Evolutionary conservation across 1,140 invertebrate species (phyloP).

Genomic region (Euborellia annulipes): DNA sequence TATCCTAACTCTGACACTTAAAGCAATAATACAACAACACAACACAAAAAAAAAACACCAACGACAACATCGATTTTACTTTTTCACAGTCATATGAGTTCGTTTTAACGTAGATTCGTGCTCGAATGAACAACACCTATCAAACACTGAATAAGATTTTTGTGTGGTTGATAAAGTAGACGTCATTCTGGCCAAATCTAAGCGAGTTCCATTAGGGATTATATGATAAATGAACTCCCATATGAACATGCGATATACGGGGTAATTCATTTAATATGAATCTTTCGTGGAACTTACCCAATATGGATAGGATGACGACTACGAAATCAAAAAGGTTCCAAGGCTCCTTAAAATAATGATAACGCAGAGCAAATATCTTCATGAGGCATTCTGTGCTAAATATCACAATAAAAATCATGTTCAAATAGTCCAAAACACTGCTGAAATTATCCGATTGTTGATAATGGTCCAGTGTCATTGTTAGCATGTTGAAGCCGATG

Average conservation of each 20-base stretch:
- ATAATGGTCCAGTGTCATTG: constrained; percentile 96
- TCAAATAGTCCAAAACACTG: constrained; percentile 73
- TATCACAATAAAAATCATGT: constrained; percentile 95
- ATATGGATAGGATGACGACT: constrained; percentile 95
- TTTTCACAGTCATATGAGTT: too few relatives aligned
- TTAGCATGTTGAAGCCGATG: constrained; percentile 96
- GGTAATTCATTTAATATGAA: constrained; percentile 12
- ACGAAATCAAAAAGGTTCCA: constrained; percentile 99
- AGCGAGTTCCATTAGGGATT: constrained; percentile 11
- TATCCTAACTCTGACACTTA: too few relatives aligned
- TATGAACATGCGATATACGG: too few relatives aligned
- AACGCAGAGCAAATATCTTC: constrained; percentile 91
- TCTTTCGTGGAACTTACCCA: constrained; percentile 47
- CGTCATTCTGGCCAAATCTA: constrained; percentile 7
- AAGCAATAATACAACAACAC: too few relatives aligned
- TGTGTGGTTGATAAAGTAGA: constrained; percentile 9
- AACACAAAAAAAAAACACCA: too few relatives aligned
- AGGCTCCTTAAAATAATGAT: constrained; percentile 97
- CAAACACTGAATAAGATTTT: neutral
- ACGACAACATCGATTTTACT: too few relatives aligned
- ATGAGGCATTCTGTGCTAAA: constrained; percentile 94
- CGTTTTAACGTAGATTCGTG: too few relatives aligned
- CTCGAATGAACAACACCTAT: too few relatives aligned
- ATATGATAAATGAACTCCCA: constrained; percentile 9
- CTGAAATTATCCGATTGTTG: constrained; percentile 70